These are phyloP conservation scores for Mactromeris polynyma DNA, from an alignment of 2,888 invertebrate species.

Conservation along the genomic window DNA sequence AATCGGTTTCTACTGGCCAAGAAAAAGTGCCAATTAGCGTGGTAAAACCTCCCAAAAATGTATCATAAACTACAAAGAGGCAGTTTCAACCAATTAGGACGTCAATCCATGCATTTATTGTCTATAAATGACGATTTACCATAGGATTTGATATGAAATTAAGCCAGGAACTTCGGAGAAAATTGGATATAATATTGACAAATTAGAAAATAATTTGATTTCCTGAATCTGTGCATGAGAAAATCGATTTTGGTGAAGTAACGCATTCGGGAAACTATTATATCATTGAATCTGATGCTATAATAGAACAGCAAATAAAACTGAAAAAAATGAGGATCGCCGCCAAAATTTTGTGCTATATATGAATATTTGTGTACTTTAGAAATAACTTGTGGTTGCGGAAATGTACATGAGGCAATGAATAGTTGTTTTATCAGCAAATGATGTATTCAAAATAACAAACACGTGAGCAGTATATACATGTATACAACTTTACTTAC, in stretches of 20 bases:
- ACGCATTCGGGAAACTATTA: not conserved
- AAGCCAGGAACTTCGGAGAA: constrained; percentile 1
- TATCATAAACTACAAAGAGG: not conserved
- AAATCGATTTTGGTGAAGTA: constrained; percentile 19
- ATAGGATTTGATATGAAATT: constrained; percentile 16
- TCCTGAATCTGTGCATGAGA: constrained; percentile 7
- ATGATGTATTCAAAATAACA: too few relatives aligned
- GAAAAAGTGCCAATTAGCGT: not conserved
- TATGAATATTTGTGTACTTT: not conserved
- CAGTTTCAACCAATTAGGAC: not conserved
- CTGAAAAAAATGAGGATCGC: not conserved
- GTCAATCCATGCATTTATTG: constrained; percentile 15
- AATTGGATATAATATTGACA: constrained; percentile 30
- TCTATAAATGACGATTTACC: constrained; percentile 19
- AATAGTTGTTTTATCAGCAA: too few relatives aligned
- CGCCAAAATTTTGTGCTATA: not conserved
- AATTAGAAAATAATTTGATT: constrained; percentile 40
- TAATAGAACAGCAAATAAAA: not conserved
- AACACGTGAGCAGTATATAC: too few relatives aligned
- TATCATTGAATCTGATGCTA: not conserved
- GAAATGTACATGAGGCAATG: too few relatives aligned
- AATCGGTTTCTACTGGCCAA: not conserved
- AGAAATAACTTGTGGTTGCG: too few relatives aligned
- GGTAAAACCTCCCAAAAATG: not conserved
- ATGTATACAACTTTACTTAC: too few relatives aligned